These are phyloP conservation scores for Stylophora pistillata DNA, from an alignment of 64 coral and sea anemone genomes.

Conservation along the genomic window DNA sequence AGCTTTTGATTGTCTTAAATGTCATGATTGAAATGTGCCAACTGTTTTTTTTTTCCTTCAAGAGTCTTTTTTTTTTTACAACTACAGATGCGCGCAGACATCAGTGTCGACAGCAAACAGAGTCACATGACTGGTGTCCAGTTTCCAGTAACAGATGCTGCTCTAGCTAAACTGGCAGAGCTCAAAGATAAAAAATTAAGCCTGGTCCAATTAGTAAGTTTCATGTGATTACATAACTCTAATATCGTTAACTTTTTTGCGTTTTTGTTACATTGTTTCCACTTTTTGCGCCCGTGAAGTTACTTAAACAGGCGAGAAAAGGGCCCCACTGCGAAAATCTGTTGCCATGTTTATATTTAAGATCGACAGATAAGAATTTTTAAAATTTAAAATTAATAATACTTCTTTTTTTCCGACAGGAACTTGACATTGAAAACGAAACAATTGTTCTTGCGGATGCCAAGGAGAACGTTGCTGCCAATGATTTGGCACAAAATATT, in stretches of 20 bases:
- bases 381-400: neutral
- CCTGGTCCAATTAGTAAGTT: conserved; percentile 93
- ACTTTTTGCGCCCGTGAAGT: no score
- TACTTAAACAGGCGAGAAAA: no score
- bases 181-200: conserved; percentile 73
- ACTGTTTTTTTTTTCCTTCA: neutral
- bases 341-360: no score
- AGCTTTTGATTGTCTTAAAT: no score
- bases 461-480: conserved; percentile 30
- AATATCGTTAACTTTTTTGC: no score
- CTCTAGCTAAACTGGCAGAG: conserved; percentile 56
- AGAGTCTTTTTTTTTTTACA: conserved; percentile 30
- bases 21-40: no score
- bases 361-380: no score
- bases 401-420: conserved; percentile 35
- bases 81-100: conserved; percentile 65
- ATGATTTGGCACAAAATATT: conserved; percentile 51
- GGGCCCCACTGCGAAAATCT: no score
- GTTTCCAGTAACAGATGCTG: conserved; percentile 81
- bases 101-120: conserved; percentile 78
- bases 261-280: no score
- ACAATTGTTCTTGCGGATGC: conserved; percentile 64
- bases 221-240: neutral
- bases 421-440: conserved; percentile 76
- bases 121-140: conserved; percentile 93